phyloP scores from a whole-genome alignment of 2,888 invertebrate species.

The Pseudoips prasinana region DNA sequence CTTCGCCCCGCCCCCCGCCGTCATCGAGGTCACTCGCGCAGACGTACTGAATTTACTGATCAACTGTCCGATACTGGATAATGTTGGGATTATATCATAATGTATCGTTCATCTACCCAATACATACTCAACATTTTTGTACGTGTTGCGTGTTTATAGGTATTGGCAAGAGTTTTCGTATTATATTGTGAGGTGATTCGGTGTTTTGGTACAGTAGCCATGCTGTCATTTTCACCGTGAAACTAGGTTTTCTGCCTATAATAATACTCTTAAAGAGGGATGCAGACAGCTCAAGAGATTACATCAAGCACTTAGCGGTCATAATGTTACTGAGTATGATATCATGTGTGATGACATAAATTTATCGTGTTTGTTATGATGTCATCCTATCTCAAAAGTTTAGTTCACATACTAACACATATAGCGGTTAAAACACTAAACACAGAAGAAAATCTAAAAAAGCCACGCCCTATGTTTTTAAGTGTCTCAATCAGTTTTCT shows the following conservation, averaged over 20 bases:
- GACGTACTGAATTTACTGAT: conserved; percentile 40
- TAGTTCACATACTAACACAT: conserved; percentile 6
- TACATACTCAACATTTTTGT: conserved; percentile 2
- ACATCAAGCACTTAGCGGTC: conserved; percentile 17
- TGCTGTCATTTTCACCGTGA: background rate
- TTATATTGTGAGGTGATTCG: conserved; percentile 4
- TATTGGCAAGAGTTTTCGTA: conserved; percentile 14
- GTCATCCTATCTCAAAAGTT: conserved; percentile 41
- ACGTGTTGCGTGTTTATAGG: conserved; percentile 4
- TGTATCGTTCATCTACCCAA: conserved; percentile 15
- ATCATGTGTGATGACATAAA: conserved; percentile 40
- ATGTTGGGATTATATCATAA: conserved; percentile 34
- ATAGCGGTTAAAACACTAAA: conserved; percentile 13
- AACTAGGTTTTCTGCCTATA: background rate
- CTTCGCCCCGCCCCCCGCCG: conserved; percentile 50
- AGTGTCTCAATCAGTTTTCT: conserved; percentile 26
- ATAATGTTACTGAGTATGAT: conserved; percentile 42
- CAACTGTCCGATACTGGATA: conserved; percentile 42
- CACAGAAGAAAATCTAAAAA: conserved; percentile 8
- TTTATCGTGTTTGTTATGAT: conserved; percentile 45
- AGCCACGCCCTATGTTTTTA: conserved; percentile 42
- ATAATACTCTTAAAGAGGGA: too few species aligned
- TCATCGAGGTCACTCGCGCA: conserved; percentile 61
- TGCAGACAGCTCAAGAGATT: too few species aligned
- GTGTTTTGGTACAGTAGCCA: conserved; percentile 4